phyloP scores from a whole-genome alignment of 2,113 vertebrate genomes.

The Solea solea region DNA sequence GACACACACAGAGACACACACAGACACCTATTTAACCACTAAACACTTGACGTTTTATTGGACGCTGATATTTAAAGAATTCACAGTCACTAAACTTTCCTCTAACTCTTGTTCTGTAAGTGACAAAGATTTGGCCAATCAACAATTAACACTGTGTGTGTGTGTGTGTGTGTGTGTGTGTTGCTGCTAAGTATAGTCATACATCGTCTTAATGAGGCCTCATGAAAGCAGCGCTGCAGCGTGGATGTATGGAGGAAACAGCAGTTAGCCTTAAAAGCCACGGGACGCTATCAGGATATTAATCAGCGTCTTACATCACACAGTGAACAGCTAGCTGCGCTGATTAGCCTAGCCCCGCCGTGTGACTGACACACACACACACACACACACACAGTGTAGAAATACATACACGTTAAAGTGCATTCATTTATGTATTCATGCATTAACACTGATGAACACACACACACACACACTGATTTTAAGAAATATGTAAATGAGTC shows the following conservation, averaged over 20 bases:
- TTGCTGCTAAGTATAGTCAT: conserved; percentile 47
- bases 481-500: not conserved
- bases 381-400: not conserved
- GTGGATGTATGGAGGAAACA: conserved; percentile 67
- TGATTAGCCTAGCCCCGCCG: conserved; percentile 73
- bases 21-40: no score
- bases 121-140: conserved; percentile 40
- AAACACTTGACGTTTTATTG: no score
- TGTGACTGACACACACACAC: conserved; percentile 58
- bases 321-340: conserved; percentile 67
- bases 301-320: conserved; percentile 70
- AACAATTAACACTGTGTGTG: conserved; percentile 21
- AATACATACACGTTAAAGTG: conserved; percentile 4
- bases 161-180: conserved; percentile 34
- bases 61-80: no score
- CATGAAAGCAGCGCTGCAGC: conserved; percentile 45
- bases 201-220: conserved; percentile 62
- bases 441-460: not conserved
- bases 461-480: not conserved
- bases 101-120: conserved; percentile 20
- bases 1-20: no score
- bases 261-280: conserved; percentile 69
- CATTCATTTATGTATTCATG: conserved; percentile 24
- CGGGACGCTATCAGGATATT: conserved; percentile 73
- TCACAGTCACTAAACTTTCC: conserved; percentile 2